Base-by-base conservation (phyloP, 2,797 vertebrate species). In the Lepilemur ruficaudatus region DNA sequence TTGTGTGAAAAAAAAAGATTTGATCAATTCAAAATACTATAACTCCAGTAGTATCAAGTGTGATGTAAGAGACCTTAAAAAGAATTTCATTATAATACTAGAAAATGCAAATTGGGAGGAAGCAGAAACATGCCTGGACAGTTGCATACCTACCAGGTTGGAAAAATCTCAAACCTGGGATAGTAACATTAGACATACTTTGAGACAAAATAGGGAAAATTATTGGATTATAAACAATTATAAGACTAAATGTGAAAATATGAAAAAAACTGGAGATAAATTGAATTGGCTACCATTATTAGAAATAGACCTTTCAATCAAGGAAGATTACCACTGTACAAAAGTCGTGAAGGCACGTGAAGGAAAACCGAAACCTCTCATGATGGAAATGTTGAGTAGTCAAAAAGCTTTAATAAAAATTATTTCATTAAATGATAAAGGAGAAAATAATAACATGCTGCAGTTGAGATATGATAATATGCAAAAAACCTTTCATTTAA, bases 391-490 rank as follows among this genome's bases (percentile, higher is more conserved):
- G 32, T 4, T 89, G 67, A 10, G 28, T 25, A 80, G 17, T 38
- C 59, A 52, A 41, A 79, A 70, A 43, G 10, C 48, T 89, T 95
- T 91, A 55, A 67, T 91, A 70, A 57, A 20, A 4, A 43, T 67
- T 38, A 52, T 94, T 86, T 86, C 69, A 63, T 52, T 97, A 50
- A 86, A 32, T 70, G 63, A 4, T 81, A 75, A 83, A 88, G 88
- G 57, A 82, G 46, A 95, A 89, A 95, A 83, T 7, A 15, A n/a
- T 84, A 86, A 35, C 67, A 46, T 67, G 43, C 28, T 89, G 43
- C 78, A 89, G 23, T 75, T 91, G 25, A 91, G 38, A 28, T 88
- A 55, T 57, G 61, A 67, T 59, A 35, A 57, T 85, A 9, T 52
- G 28, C 84, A 82, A 79, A 91, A 92, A 55, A 25, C 20, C 52